Conservation (phyloP, 2,113 vertebrate species). For the Hippopotamus amphibius region DNA sequence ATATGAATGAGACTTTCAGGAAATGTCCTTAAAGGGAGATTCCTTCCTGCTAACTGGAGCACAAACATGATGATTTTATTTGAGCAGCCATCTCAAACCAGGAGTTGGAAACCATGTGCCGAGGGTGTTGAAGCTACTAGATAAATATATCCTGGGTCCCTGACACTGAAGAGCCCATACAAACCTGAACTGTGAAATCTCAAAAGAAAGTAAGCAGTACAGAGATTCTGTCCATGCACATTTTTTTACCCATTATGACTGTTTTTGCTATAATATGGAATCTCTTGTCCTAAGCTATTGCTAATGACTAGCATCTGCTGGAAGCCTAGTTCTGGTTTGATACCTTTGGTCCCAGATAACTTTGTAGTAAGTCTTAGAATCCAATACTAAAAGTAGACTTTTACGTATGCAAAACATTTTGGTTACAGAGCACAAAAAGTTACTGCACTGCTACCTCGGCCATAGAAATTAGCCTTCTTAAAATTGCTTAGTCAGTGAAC, state of each 20-base stretch:
- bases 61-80: background rate
- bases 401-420: background rate
- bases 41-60: background rate
- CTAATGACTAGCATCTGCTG: background rate
- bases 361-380: background rate
- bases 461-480: background rate
- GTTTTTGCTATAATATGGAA: background rate
- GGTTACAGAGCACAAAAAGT: background rate
- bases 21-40: background rate
- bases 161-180: background rate
- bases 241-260: background rate
- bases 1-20: background rate
- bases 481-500: background rate
- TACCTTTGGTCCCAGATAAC: background rate
- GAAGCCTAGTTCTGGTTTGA: background rate
- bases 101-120: background rate
- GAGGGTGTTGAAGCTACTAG: background rate
- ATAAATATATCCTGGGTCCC: background rate
- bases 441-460: background rate
- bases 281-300: background rate
- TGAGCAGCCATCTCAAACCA: background rate
- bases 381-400: background rate
- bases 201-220: background rate
- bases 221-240: background rate
- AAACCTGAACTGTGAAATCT: background rate